Evolutionary conservation across 2,888 invertebrate species (phyloP).

Genomic region (Nezara viridula): DNA sequence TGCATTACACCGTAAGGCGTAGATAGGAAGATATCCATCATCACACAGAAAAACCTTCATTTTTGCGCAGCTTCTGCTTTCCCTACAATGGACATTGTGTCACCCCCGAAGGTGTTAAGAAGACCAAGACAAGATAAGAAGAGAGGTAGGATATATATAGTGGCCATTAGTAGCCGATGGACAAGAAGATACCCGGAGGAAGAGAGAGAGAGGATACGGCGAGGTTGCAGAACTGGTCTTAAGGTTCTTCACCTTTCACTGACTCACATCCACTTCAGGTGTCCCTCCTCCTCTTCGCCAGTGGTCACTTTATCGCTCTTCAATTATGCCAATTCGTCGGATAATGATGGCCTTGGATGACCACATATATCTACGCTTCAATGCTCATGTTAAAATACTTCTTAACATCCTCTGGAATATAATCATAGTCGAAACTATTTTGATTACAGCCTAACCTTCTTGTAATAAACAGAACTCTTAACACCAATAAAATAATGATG

Average conservation of each 20-base stretch:
- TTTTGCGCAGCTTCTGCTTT: not conserved
- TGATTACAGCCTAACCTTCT: not conserved
- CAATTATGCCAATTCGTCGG: not conserved
- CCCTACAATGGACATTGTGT: not conserved
- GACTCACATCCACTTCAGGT: not conserved
- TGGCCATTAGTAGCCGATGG: not conserved
- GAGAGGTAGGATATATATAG: not conserved
- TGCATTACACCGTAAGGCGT: too few species aligned
- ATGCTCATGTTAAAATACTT: not conserved
- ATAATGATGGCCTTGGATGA: not conserved
- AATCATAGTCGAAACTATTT: not conserved
- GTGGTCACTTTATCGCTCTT: slow-evolving; percentile 19
- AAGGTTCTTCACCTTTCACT: slow-evolving; percentile 33
- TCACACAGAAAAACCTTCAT: not conserved
- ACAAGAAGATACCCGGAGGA: not conserved
- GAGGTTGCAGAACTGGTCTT: slow-evolving; percentile 1
- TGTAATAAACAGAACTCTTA: too few species aligned
- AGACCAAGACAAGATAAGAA: not conserved
- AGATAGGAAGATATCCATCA: not conserved
- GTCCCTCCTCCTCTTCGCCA: not conserved
- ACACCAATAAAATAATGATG: too few species aligned
- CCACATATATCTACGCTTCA: not conserved
- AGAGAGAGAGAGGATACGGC: not conserved
- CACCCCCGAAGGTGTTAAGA: not conserved
- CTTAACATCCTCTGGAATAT: not conserved